phyloP scores from a whole-genome alignment of 2,113 vertebrate genomes.

The Heteronetta atricapilla region DNA sequence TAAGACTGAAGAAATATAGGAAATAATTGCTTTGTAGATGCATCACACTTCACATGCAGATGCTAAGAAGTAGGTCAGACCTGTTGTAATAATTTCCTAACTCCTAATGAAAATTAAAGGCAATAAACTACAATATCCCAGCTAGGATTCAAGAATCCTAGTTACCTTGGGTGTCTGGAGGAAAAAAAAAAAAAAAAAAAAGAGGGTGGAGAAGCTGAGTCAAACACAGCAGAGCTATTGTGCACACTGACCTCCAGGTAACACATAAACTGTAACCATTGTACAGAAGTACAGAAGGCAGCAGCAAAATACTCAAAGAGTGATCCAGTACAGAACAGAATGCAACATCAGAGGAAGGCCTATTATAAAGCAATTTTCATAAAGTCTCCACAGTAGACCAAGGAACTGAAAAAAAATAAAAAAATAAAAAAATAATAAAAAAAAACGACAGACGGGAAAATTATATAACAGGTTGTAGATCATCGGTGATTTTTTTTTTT shows the following conservation, averaged over 20 bases:
- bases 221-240: background rate
- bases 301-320: background rate
- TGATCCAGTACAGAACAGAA: background rate
- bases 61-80: background rate
- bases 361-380: conserved; percentile 3
- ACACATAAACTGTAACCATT: background rate
- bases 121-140: background rate
- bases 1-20: background rate
- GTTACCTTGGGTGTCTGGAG: background rate
- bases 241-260: background rate
- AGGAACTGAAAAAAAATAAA: no score
- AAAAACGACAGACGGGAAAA: conserved; percentile 3
- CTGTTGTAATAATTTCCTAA: background rate
- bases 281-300: background rate
- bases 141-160: background rate
- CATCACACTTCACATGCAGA: background rate
- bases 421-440: no score
- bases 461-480: conserved; percentile 35
- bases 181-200: background rate
- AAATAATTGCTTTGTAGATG: background rate
- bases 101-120: background rate
- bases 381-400: no score
- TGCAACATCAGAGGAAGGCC: background rate
- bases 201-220: background rate
- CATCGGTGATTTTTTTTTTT: background rate